These are phyloP conservation scores for Hemaris fuciformis DNA, from an alignment of 2,888 invertebrate genomes.

Conservation along the genomic window DNA sequence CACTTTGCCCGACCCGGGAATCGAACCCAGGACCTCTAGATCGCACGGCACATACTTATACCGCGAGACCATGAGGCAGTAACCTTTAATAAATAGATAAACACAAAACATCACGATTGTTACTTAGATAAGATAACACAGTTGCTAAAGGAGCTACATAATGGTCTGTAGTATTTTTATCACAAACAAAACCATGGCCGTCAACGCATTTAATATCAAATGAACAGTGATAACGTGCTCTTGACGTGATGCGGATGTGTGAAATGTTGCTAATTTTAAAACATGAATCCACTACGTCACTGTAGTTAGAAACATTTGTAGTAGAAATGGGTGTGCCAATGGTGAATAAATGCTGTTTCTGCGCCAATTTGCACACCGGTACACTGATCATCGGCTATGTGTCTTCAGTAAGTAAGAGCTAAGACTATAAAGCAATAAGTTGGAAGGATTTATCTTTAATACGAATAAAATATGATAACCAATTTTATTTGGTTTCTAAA, in stretches of 20 bases:
- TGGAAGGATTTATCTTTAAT: not conserved
- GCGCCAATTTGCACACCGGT: conserved; percentile 60
- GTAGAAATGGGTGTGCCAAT: conserved; percentile 67
- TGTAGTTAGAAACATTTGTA: not conserved
- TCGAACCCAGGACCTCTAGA: too few relatives aligned
- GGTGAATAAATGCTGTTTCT: conserved; percentile 64
- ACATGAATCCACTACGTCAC: not conserved
- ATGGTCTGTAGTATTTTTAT: conserved; percentile 18
- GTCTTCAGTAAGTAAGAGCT: conserved; percentile 54
- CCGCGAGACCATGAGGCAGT: too few relatives aligned
- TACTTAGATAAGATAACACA: conserved; percentile 1
- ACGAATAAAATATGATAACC: not conserved
- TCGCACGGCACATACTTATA: too few relatives aligned
- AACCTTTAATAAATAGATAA: not conserved
- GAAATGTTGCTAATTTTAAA: conserved; percentile 15
- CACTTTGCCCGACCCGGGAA: too few relatives aligned
- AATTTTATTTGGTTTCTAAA: too few relatives aligned
- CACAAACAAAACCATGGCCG: conserved; percentile 20
- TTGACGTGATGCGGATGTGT: conserved; percentile 13
- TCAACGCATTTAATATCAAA: conserved; percentile 11
- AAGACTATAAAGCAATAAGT: conserved; percentile 8
- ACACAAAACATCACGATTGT: not conserved
- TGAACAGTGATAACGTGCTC: conserved; percentile 22
- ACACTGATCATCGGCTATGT: conserved; percentile 68
- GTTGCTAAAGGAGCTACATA: conserved; percentile 5